Evolutionary conservation across 1,140 invertebrate genomes (phyloP), one percentile per base, ranked within the genome.

Genomic region (Chrysomallon squamiferum): DNA sequence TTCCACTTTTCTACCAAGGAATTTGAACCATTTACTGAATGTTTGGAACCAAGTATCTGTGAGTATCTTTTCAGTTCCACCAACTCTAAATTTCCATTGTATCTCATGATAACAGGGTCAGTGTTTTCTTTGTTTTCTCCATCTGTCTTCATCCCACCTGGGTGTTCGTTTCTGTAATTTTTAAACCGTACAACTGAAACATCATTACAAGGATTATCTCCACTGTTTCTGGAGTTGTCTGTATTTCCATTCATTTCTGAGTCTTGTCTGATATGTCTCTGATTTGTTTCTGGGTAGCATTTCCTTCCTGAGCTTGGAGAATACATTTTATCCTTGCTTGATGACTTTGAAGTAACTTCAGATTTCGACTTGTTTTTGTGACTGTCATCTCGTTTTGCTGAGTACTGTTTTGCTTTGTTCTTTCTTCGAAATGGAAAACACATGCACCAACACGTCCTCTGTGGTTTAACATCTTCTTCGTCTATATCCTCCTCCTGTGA

Each of bases 361-460:
- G 43, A 20, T 69, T 68, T 1, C 64, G 45, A 2, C 22, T 15
- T 32, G 56, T 25, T 65, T 71, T 72, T 41, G 59, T 69, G 27
- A 59, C 54, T 20, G 63, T 69, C 7, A n/a, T 29, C 13, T 47
- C 50, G 43, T 64, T 63, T 27, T 15, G 56, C 11, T 47, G 61
- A 29, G 58, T 49, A 43, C 61, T 43, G 3, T 43, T 15, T 11
- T 25, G n/a, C 3, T 29, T 63, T 63, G 6, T 56, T 61, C 25
- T 66, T 62, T 32, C 60, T 65, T 47, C 52, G 60, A 7, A 64
- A 38, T 7, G 72, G 71, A 18, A 69, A 62, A 58, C 77, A 79
- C n/a, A 79, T 68, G 47, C 75, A 77, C 62, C 71, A 79, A 62
- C 75, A 79, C 3, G 69, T 70, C 15, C 58, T 73, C 41, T 54